Evolutionary conservation across 2,888 invertebrate species (phyloP), one percentile per base, ranked within the genome.

Genomic region (Ischnus inquisitorius): DNA sequence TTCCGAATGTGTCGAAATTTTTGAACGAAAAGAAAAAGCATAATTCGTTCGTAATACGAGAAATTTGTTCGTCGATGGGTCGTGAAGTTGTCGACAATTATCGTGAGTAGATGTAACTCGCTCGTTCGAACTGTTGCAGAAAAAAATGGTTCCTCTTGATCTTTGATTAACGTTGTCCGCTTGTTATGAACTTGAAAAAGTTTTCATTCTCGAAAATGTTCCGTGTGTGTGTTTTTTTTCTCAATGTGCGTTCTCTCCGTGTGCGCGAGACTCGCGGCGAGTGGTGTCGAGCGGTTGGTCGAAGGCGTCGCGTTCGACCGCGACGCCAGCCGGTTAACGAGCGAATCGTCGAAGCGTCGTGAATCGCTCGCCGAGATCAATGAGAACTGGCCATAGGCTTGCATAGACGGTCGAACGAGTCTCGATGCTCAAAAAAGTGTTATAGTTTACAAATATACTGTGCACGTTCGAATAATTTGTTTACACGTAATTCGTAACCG

Each of bases 371-470:
- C 60, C 68, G 8, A 81, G 84, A 80, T 83, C 87, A 86, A 87
- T 90, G 87, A 82, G 85, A 85, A 88, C 64, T 71, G 82, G 84
- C 79, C 85, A 83, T 84, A 79, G 85, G 60, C 84, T 82, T 85
- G 79, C 84, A 82, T 79, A 54, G 60, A 60, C n/a, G n/a, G 60
- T 28, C 75, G 71, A 77, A 48, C 68, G 67, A 85, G 85, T 86
- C 89, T 90, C 90, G 89, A 91, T 84, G 88, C 90, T 90, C 83
- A 85, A 90, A 34, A 89, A 89, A 87, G 81, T n/a, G n/a, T n/a
- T n/a, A 72, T 57, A 57, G 60, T n/a, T 72, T 19, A 39, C 25
- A 22, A 34, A 65, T 78, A 78, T 78, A n/a, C n/a, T n/a, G n/a
- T 77, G 34, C 8, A 34, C 54, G 60, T 71, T 84, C 77, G 46